Conservation (phyloP, 2,797 vertebrate species). For the Rhadinocentrus ornatus region DNA sequence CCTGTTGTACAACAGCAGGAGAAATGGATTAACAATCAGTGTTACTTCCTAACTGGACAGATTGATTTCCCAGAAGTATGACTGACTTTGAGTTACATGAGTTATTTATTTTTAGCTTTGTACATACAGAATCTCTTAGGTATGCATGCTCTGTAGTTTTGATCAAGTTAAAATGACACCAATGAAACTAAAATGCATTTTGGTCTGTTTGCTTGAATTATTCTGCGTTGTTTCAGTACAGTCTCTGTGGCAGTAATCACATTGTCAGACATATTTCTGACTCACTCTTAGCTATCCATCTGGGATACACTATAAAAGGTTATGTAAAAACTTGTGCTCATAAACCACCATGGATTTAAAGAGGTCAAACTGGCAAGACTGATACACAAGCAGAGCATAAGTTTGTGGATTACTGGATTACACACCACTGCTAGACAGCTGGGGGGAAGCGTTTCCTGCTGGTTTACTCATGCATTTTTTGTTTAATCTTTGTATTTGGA, state of each 20-base stretch:
- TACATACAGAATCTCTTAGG: background rate
- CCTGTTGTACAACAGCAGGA: too few relatives aligned
- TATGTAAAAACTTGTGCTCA: conserved; percentile 18
- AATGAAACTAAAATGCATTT: background rate
- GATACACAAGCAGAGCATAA: conserved; percentile 24
- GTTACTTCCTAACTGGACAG: too few relatives aligned
- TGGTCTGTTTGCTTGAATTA: too few relatives aligned
- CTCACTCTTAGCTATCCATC: conserved; percentile 2
- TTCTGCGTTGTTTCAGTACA: too few relatives aligned
- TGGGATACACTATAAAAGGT: conserved; percentile 28
- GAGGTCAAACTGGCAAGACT: conserved; percentile 21
- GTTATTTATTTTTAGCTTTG: too few relatives aligned
- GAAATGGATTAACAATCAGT: too few relatives aligned
- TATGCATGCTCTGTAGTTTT: background rate
- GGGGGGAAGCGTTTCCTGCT: conserved; percentile 49
- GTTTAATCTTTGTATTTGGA: conserved; percentile 1
- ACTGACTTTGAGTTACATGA: too few relatives aligned
- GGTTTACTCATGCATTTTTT: conserved; percentile 67
- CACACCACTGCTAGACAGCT: conserved; percentile 36
- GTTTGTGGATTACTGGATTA: conserved; percentile 43
- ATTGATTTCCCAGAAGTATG: too few relatives aligned
- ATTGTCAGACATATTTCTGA: background rate
- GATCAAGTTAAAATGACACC: background rate
- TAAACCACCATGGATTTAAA: conserved; percentile 22
- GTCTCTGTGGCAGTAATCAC: background rate